phyloP scores from a whole-genome alignment of 2,113 vertebrate genomes.

The Natator depressus region DNA sequence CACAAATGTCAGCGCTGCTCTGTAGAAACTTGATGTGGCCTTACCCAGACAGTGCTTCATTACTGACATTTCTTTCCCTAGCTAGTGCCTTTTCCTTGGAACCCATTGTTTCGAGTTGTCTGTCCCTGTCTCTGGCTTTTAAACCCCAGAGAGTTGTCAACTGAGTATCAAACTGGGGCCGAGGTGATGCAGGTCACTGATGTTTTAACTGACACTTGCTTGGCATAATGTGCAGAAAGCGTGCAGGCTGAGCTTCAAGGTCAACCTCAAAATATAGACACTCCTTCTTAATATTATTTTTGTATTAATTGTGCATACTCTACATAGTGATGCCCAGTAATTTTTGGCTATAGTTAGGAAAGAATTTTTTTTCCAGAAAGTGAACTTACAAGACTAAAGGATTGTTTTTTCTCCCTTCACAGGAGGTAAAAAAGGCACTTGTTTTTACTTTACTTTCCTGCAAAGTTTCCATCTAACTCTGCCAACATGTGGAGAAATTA shows the following conservation, averaged over 20 bases:
- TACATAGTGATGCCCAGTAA: neutral
- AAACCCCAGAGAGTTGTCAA: neutral
- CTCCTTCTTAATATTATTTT: neutral
- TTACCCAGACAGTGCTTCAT: neutral
- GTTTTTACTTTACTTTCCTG: neutral
- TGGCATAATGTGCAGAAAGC: neutral
- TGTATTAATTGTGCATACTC: neutral
- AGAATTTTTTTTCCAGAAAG: neutral
- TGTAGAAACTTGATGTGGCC: neutral
- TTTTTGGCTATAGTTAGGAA: neutral
- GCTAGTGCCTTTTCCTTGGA: neutral
- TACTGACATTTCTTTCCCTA: neutral
- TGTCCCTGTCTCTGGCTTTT: too few relatives aligned
- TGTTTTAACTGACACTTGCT: neutral
- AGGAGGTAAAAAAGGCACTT: neutral
- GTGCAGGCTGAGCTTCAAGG: neutral
- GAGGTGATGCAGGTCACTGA: neutral
- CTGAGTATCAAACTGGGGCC: neutral
- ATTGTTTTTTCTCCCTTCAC: neutral
- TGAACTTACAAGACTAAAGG: rapidly evolving
- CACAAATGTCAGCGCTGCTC: slow-evolving; percentile 26
- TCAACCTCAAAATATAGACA: neutral
- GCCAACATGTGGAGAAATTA: neutral
- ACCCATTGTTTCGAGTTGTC: neutral
- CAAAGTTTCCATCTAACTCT: neutral